A percentile compares a stretch with the other conserved stretches of the same genome.
These are phyloP conservation scores for Oryzias dopingdopingensis DNA, from an alignment of 2,797 vertebrate species.

Conservation along the genomic window DNA sequence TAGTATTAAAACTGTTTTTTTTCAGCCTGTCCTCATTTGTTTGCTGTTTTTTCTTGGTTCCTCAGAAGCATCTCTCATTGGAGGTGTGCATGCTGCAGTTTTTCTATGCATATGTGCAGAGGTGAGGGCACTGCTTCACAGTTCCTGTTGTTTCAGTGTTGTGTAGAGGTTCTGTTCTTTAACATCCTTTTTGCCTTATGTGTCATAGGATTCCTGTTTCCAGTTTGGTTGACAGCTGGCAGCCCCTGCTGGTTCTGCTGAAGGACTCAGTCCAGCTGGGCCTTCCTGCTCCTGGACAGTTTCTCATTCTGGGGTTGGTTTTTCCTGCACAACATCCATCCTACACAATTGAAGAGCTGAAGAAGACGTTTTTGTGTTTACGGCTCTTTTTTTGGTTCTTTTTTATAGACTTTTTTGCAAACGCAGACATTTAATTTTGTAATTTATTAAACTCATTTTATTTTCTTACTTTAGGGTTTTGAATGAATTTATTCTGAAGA, in stretches of 20 bases:
- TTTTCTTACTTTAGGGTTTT: constrained; percentile 80
- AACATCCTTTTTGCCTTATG: constrained; percentile 2
- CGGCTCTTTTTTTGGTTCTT: too few species aligned
- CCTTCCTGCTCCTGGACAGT: constrained; percentile 94
- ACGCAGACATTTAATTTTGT: neutral
- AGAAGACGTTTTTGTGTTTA: too few species aligned
- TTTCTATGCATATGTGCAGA: constrained; percentile 97
- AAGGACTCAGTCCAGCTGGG: constrained; percentile 95
- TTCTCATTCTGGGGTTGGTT: constrained; percentile 93
- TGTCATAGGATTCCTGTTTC: constrained; percentile 89
- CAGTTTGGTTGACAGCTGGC: constrained; percentile 95
- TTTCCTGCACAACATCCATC: neutral
- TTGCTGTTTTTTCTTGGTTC: neutral
- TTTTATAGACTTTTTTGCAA: too few species aligned
- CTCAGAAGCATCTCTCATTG: constrained; percentile 94
- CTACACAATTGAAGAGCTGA: too few species aligned
- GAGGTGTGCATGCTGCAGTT: constrained; percentile 99
- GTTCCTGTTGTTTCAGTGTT: neutral
- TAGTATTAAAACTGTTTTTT: too few species aligned
- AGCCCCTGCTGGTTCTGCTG: constrained; percentile 87
- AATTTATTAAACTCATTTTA: neutral
- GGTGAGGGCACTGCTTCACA: constrained; percentile 75
- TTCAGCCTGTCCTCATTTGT: neutral
- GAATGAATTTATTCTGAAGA: constrained; percentile 99
- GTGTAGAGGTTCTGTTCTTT: neutral